Percentiles rank a stretch among this genome's conserved stretches.
Conservation (phyloP, 2,113 vertebrate genomes). For the Caretta caretta region DNA sequence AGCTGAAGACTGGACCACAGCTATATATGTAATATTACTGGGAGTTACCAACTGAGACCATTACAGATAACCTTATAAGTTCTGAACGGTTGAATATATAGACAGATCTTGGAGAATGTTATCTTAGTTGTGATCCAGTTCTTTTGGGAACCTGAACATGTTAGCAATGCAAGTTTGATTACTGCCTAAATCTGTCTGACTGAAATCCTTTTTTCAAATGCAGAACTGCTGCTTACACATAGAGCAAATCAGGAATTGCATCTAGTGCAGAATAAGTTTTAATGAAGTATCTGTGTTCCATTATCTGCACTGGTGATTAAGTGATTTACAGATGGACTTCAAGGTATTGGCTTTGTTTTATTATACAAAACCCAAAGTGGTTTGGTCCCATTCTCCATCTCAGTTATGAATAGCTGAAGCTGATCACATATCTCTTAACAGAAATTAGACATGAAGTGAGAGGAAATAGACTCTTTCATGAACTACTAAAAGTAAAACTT, state of each 20-base stretch:
- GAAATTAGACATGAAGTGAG: background rate
- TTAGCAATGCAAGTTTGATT: background rate
- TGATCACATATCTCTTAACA: slow-evolving; percentile 1
- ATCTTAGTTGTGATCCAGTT: background rate
- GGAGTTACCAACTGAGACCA: background rate
- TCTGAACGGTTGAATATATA: background rate
- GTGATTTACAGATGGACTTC: too few relatives aligned
- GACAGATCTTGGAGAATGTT: background rate
- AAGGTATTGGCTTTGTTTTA: too few relatives aligned
- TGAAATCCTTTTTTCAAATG: background rate
- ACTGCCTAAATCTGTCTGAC: fast-evolving
- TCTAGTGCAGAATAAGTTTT: background rate
- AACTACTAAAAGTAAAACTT: background rate
- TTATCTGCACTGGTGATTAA: too few relatives aligned
- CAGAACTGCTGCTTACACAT: background rate
- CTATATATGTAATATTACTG: too few relatives aligned
- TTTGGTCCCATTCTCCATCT: too few relatives aligned
- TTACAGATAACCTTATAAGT: background rate
- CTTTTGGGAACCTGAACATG: background rate
- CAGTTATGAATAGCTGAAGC: background rate
- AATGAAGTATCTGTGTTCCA: too few relatives aligned
- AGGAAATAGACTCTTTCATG: background rate
- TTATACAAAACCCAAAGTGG: too few relatives aligned
- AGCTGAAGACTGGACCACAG: background rate
- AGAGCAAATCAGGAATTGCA: fast-evolving